A percentile compares a stretch with the other conserved stretches of the same genome.
phyloP scores from a whole-genome alignment of 2,113 vertebrate genomes.

The Tetrax tetrax region DNA sequence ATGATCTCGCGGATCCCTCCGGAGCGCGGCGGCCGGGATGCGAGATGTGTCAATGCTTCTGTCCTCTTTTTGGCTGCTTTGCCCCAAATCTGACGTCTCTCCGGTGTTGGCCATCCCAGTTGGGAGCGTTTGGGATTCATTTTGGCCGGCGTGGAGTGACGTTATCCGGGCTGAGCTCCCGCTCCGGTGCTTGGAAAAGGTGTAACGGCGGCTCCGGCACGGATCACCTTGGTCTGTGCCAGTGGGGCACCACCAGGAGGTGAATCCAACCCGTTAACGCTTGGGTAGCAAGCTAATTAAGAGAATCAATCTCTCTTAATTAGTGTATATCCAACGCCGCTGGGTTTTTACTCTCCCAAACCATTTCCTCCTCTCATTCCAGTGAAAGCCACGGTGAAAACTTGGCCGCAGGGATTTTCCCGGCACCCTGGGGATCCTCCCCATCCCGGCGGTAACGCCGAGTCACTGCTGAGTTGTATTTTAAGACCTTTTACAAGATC shows the following conservation, averaged over 20 bases:
- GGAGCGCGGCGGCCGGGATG: fast-evolving
- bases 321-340: fast-evolving
- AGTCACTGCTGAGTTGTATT: no score
- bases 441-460: no score
- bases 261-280: fast-evolving
- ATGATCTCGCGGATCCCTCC: background rate
- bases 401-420: no score
- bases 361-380: background rate
- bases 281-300: background rate
- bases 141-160: background rate
- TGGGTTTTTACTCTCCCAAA: background rate
- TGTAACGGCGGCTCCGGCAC: fast-evolving
- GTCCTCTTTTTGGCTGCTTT: background rate
- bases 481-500: no score
- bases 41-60: background rate
- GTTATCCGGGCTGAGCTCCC: background rate
- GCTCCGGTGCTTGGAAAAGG: background rate
- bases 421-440: no score
- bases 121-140: background rate
- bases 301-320: background rate
- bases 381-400: background rate
- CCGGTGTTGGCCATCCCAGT: background rate
- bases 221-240: background rate
- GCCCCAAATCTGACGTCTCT: fast-evolving
- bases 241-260: fast-evolving